phyloP scores from a whole-genome alignment of 2,888 invertebrate species.

The Emesis furor region DNA sequence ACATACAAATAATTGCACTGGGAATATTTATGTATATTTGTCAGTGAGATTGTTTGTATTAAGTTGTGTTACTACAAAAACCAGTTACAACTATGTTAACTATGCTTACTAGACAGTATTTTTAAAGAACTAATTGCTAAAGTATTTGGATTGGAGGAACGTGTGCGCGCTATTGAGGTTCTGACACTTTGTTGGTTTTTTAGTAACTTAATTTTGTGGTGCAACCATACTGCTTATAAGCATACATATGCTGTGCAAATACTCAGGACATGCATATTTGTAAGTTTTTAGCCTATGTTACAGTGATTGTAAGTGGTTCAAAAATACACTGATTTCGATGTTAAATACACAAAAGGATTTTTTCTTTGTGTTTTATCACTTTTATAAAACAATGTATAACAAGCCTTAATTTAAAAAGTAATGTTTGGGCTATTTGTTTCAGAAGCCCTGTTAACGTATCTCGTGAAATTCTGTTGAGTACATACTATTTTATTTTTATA shows the following conservation, averaged over 20 bases:
- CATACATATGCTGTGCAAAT: neutral
- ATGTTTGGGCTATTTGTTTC: too few relatives aligned
- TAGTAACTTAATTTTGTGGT: neutral
- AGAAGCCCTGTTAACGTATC: too few relatives aligned
- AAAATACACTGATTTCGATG: constrained; percentile 1
- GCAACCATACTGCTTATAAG: neutral
- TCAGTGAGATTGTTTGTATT: neutral
- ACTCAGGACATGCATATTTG: neutral
- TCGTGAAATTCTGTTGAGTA: too few relatives aligned
- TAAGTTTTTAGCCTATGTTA: neutral
- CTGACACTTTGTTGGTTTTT: neutral
- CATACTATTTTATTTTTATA: too few relatives aligned
- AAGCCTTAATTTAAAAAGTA: too few relatives aligned
- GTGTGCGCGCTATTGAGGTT: neutral
- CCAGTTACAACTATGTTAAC: neutral
- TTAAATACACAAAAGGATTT: neutral
- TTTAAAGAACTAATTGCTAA: neutral
- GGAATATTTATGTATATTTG: neutral
- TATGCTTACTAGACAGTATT: neutral
- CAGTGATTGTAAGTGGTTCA: neutral
- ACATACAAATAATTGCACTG: too few relatives aligned
- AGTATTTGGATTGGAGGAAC: neutral
- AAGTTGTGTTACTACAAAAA: neutral
- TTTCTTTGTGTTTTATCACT: too few relatives aligned
- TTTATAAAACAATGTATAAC: too few relatives aligned